Evolutionary conservation across 2,888 invertebrate genomes (phyloP).

Genomic region (Callosobruchus maculatus): DNA sequence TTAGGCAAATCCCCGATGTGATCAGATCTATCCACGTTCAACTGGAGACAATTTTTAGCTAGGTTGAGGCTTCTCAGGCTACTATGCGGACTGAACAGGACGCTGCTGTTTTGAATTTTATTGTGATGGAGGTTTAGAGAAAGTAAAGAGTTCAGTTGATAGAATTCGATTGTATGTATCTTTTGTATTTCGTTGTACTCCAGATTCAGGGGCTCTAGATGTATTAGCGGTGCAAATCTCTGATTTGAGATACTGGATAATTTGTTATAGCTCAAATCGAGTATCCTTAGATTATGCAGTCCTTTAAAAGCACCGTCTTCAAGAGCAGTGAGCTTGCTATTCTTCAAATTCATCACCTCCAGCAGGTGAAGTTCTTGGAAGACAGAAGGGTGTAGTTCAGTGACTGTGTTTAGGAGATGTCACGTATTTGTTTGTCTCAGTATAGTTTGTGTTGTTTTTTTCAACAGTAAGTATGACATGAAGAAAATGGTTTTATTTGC

Average conservation of each 20-base stretch:
- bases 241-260: constrained; percentile 5
- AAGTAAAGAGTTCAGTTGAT: constrained; percentile 19
- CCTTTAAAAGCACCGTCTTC: constrained; percentile 33
- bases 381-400: constrained; percentile 22
- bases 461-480: no score
- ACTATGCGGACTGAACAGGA: constrained; percentile 32
- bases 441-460: no score
- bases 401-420: constrained; percentile 25
- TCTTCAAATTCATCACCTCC: constrained; percentile 28
- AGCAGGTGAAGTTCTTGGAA: constrained; percentile 30
- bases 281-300: constrained; percentile 32
- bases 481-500: no score
- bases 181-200: constrained; percentile 29
- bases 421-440: constrained; percentile 36
- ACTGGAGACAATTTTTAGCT: constrained; percentile 33
- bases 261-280: constrained; percentile 31
- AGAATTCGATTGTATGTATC: constrained; percentile 26
- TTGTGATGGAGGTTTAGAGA: constrained; percentile 34
- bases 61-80: constrained; percentile 35
- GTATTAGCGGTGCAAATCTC: constrained; percentile 16
- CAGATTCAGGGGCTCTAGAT: constrained; percentile 31
- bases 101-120: constrained; percentile 27
- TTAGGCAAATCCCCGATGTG: constrained; percentile 35
- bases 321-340: constrained; percentile 26
- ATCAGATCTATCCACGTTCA: constrained; percentile 24